Percentiles rank a stretch among this genome's conserved stretches.
Conservation (phyloP, 2,113 vertebrate species). For the Chaetorhynchus papuensis region DNA sequence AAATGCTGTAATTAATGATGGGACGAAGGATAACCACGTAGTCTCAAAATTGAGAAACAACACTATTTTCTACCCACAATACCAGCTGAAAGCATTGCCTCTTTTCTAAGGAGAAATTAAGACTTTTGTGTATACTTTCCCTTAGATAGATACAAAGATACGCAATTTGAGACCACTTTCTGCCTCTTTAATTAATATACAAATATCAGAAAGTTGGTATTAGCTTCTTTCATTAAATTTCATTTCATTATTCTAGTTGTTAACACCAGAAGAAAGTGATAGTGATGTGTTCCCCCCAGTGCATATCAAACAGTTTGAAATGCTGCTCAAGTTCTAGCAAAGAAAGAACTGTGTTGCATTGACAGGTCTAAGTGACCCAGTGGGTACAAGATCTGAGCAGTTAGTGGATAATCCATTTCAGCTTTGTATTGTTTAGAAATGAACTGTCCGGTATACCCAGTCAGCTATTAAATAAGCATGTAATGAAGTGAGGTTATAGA, state of each 20-base stretch:
- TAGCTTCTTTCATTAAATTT: not conserved
- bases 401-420: not conserved
- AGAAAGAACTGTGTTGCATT: not conserved
- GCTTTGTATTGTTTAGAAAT: not conserved
- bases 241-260: not conserved
- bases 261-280: not conserved
- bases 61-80: not conserved
- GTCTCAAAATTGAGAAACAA: not conserved
- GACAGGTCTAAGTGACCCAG: not conserved
- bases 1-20: not conserved
- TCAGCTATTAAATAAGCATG: not conserved
- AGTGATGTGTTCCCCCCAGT: not conserved
- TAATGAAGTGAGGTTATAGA: not conserved
- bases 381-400: not conserved
- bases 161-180: not conserved
- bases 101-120: not conserved
- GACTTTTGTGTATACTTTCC: not conserved
- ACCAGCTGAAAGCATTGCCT: not conserved
- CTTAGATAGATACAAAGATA: not conserved
- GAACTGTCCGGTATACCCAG: not conserved
- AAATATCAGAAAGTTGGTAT: not conserved
- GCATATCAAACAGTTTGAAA: not conserved
- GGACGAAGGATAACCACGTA: not conserved
- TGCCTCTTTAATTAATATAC: not conserved
- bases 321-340: not conserved